phyloP scores from a whole-genome alignment of 2,888 invertebrate species.

The Ophonus ardosiacus region DNA sequence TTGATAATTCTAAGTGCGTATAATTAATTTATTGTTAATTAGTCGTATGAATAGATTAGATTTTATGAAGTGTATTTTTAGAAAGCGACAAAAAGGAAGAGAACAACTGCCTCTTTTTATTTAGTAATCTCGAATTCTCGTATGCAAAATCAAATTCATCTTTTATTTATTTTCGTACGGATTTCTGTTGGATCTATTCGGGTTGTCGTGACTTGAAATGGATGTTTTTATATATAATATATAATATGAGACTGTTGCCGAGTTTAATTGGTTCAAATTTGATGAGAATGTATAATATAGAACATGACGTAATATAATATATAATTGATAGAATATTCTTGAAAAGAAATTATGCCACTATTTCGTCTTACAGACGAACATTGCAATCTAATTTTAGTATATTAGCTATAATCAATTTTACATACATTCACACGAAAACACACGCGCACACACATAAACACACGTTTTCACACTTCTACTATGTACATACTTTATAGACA shows the following conservation, averaged over 20 bases:
- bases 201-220: slow-evolving; percentile 38
- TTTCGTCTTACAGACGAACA: slow-evolving; percentile 55
- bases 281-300: slow-evolving; percentile 58
- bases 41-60: slow-evolving; percentile 60
- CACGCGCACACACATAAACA: slow-evolving; percentile 6
- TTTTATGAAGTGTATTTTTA: slow-evolving; percentile 51
- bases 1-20: slow-evolving; percentile 60
- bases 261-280: slow-evolving; percentile 52
- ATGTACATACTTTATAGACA: slow-evolving; percentile 44
- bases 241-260: slow-evolving; percentile 60
- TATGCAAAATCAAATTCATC: slow-evolving; percentile 39
- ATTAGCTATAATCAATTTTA: slow-evolving; percentile 61
- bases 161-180: slow-evolving; percentile 46
- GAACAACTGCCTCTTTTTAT: slow-evolving; percentile 59
- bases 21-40: slow-evolving; percentile 64
- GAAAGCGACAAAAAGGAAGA: slow-evolving; percentile 30
- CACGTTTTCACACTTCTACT: slow-evolving; percentile 44
- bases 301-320: slow-evolving; percentile 61
- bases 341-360: slow-evolving; percentile 61
- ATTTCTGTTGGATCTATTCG: slow-evolving; percentile 54
- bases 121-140: slow-evolving; percentile 59
- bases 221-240: slow-evolving; percentile 55
- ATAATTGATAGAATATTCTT: slow-evolving; percentile 62
- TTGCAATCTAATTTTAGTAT: slow-evolving; percentile 64
- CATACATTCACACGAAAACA: slow-evolving; percentile 40